These are phyloP conservation scores for Stictonetta naevosa DNA, from an alignment of 2,113 vertebrate genomes.

Conservation along the genomic window DNA sequence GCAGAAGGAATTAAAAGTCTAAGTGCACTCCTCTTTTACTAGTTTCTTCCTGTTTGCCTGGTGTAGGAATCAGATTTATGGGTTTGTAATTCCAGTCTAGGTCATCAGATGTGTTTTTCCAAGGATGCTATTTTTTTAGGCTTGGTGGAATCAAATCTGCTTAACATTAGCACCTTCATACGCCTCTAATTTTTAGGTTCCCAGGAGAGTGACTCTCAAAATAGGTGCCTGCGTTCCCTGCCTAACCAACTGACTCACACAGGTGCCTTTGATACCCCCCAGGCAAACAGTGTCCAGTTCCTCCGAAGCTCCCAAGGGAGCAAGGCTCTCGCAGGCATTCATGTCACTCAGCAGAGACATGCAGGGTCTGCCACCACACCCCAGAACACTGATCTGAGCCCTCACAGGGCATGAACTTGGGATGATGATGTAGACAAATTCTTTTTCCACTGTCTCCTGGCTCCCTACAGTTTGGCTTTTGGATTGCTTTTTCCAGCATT, in stretches of 20 bases:
- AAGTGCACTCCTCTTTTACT: neutral
- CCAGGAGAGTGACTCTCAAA: neutral
- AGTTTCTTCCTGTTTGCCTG: neutral
- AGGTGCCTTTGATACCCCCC: neutral
- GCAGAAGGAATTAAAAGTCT: neutral
- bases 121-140: neutral
- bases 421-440: neutral
- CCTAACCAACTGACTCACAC: fast-evolving
- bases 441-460: neutral
- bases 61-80: neutral
- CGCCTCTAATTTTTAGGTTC: neutral
- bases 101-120: neutral
- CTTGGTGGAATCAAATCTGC: neutral
- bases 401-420: neutral
- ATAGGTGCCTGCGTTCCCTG: neutral
- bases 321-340: fast-evolving
- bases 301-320: neutral
- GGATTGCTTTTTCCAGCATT: neutral
- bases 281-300: neutral
- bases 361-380: neutral
- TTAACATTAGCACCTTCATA: neutral
- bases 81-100: neutral
- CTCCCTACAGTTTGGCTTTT: neutral
- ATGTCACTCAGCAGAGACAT: neutral
- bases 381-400: neutral